These are phyloP conservation scores for Aythya fuligula DNA, from an alignment of 2,797 vertebrate genomes.

Conservation along the genomic window DNA sequence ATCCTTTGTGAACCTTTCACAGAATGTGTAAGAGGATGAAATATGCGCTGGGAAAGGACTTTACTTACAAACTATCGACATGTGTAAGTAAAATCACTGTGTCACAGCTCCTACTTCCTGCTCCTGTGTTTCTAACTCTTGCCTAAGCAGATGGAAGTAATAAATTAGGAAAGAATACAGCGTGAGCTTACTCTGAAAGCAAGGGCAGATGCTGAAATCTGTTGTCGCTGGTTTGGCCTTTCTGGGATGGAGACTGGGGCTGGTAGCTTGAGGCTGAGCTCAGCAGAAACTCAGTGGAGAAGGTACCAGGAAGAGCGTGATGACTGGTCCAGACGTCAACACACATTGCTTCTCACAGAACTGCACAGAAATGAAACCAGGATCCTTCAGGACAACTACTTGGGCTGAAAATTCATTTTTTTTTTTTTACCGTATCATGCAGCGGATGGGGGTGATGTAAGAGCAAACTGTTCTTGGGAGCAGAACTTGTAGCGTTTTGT, in stretches of 20 bases:
- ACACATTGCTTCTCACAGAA: not conserved
- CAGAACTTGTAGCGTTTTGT: slow-evolving; percentile 21
- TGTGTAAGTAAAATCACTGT: not conserved
- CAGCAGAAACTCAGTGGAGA: not conserved
- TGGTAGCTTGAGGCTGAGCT: not conserved
- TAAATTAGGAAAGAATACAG: not conserved
- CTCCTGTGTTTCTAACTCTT: not conserved
- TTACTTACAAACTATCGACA: not conserved
- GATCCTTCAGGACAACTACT: not conserved
- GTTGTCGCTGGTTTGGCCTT: not conserved
- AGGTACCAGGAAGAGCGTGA: not conserved
- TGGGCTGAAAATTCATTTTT: not conserved
- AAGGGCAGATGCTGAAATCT: not conserved
- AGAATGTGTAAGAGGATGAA: not conserved
- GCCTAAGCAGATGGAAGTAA: not conserved
- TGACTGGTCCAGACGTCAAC: not conserved
- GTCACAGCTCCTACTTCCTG: not conserved
- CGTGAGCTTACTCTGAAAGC: not conserved
- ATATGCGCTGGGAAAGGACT: not conserved
- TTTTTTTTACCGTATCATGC: accelerated
- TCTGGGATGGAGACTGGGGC: not conserved
- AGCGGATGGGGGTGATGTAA: not conserved
- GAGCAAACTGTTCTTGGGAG: not conserved
- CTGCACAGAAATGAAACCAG: not conserved
- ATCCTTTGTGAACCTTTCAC: not conserved